phyloP scores from a whole-genome alignment of 2,888 invertebrate genomes.

The Oasisia sp. region DNA sequence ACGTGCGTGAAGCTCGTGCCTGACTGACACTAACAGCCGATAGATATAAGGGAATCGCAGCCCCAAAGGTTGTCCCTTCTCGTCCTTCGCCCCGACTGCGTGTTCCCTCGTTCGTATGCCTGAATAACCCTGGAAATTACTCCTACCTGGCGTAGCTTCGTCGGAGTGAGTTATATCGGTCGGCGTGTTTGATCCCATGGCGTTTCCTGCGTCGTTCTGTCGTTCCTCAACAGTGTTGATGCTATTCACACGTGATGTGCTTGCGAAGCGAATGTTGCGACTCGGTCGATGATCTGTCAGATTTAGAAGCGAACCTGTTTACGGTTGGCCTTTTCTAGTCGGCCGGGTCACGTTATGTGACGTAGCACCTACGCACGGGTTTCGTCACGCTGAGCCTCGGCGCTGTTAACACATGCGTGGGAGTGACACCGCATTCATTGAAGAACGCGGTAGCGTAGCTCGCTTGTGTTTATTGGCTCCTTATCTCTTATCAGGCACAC shows the following conservation, averaged over 20 bases:
- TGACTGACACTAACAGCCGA: not conserved
- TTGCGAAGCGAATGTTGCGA: not conserved
- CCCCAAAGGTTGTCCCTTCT: too few relatives aligned
- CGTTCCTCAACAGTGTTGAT: not conserved
- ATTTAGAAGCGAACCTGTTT: not conserved
- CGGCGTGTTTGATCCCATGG: not conserved
- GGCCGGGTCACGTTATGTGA: too few relatives aligned
- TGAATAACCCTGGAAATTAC: not conserved
- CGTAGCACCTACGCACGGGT: too few relatives aligned
- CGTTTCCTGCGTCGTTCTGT: not conserved
- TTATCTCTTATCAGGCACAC: too few relatives aligned
- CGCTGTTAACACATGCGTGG: too few relatives aligned
- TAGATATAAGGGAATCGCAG: too few relatives aligned
- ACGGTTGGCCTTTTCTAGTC: too few relatives aligned
- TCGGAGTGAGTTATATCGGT: not conserved
- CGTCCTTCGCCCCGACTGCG: not conserved
- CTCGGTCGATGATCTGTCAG: not conserved
- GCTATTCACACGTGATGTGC: not conserved
- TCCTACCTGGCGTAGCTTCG: not conserved
- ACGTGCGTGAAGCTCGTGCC: not conserved
- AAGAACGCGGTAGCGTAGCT: too few relatives aligned
- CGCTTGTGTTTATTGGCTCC: too few relatives aligned
- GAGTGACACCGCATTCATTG: too few relatives aligned
- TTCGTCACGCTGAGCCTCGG: too few relatives aligned
- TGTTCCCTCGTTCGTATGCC: not conserved